Evolutionary conservation across 1,140 invertebrate genomes (phyloP).

Genomic region (Musca vetustissima): DNA sequence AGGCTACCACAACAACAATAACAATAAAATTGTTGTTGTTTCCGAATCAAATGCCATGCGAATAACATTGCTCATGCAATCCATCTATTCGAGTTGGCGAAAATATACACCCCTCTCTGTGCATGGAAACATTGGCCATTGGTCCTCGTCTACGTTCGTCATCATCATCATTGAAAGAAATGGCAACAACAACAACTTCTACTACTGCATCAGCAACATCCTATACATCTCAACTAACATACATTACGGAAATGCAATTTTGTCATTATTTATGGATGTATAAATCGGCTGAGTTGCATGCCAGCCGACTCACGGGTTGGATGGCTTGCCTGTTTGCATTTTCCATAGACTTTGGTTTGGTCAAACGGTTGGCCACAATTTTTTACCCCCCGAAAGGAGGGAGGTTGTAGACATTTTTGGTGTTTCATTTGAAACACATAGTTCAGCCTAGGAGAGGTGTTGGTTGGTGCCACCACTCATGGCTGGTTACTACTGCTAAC

Average conservation of each 20-base stretch:
- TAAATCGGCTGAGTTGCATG: conserved; percentile 29
- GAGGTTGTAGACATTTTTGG: no score
- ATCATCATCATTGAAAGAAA: background rate
- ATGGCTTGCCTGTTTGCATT: background rate
- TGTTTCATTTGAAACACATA: no score
- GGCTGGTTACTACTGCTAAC: conserved; percentile 40
- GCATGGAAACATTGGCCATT: no score
- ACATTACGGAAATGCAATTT: conserved; percentile 54
- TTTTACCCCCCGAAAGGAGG: no score
- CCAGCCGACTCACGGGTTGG: background rate
- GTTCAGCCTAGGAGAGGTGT: background rate
- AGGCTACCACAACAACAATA: background rate
- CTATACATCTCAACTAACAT: no score
- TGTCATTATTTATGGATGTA: conserved; percentile 55
- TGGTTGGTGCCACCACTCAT: background rate
- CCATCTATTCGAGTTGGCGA: background rate
- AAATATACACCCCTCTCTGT: no score
- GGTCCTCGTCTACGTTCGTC: background rate
- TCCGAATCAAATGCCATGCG: background rate
- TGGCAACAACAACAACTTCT: background rate
- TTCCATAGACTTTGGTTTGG: no score
- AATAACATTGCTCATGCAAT: conserved; percentile 7
- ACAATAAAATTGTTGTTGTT: background rate
- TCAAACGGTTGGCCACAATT: no score
- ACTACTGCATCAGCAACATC: background rate